phyloP scores from a whole-genome alignment of 2,113 vertebrate species.

The Onychorhynchus coronatus region DNA sequence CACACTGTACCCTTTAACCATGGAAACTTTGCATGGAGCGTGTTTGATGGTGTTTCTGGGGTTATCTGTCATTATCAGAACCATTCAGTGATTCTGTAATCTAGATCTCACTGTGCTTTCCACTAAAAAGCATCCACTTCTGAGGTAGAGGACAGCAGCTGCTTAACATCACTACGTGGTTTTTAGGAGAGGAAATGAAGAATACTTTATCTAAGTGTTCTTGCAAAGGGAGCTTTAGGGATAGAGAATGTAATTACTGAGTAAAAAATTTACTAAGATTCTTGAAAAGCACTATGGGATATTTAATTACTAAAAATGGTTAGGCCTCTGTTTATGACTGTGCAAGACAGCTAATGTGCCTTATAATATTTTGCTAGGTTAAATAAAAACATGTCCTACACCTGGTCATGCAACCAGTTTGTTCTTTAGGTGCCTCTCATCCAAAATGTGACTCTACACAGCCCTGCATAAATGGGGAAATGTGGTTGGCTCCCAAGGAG shows the following conservation, averaged over 20 bases:
- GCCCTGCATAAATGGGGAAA: background rate
- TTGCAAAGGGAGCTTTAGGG: constrained; percentile 31
- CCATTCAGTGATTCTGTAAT: background rate
- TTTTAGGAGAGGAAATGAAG: constrained; percentile 43
- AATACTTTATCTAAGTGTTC: constrained; percentile 29
- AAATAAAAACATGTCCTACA: background rate
- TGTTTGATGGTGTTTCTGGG: background rate
- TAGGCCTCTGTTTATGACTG: constrained; percentile 23
- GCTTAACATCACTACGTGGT: background rate
- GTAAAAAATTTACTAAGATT: constrained; percentile 49
- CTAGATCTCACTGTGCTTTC: background rate
- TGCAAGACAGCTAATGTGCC: constrained; percentile 5
- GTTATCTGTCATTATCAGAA: background rate
- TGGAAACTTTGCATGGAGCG: background rate
- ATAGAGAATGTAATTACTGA: constrained; percentile 29
- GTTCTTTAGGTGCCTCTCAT: background rate
- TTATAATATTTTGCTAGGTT: background rate
- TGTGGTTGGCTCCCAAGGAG: background rate
- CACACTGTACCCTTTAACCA: background rate
- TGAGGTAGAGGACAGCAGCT: background rate
- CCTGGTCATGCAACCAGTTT: background rate
- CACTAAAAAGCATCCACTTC: background rate
- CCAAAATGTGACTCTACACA: background rate
- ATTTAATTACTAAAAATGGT: constrained; percentile 35
- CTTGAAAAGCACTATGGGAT: constrained; percentile 49